Percentiles rank a stretch among this genome's conserved stretches.
phyloP scores from a whole-genome alignment of 2,797 vertebrate species.

The Balearica regulorum region DNA sequence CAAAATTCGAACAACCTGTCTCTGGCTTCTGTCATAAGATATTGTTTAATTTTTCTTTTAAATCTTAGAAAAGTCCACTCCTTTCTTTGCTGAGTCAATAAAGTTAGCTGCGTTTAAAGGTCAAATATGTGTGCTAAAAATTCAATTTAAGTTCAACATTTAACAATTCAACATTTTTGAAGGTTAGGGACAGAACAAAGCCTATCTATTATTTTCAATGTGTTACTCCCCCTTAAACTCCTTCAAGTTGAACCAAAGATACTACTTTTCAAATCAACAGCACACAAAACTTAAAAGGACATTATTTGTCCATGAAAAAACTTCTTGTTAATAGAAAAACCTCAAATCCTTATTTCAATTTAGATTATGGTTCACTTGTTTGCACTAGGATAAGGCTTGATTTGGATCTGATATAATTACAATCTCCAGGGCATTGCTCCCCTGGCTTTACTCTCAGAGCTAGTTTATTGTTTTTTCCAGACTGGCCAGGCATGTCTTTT shows the following conservation, averaged over 20 bases:
- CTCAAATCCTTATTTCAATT: background rate
- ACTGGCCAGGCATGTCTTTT: background rate
- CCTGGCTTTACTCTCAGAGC: background rate
- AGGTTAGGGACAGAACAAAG: background rate
- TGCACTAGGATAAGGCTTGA: background rate
- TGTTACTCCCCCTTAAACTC: background rate
- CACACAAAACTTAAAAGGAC: background rate
- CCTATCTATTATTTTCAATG: background rate
- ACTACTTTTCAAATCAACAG: background rate
- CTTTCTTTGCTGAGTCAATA: background rate
- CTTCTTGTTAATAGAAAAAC: background rate
- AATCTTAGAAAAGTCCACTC: background rate
- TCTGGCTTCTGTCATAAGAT: background rate
- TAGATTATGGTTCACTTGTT: background rate
- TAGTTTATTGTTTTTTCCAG: background rate
- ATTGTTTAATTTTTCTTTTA: slow-evolving; percentile 11
- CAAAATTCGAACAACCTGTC: background rate
- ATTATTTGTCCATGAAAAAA: background rate
- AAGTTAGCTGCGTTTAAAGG: background rate
- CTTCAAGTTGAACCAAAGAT: background rate
- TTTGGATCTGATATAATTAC: background rate
- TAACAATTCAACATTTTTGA: background rate
- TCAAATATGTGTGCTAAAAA: background rate
- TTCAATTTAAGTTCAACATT: background rate
- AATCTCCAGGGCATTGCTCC: background rate